Evolutionary conservation across 2,113 vertebrate species (phyloP), one percentile per base, ranked within the genome.

Genomic region (Struthidea cinerea): DNA sequence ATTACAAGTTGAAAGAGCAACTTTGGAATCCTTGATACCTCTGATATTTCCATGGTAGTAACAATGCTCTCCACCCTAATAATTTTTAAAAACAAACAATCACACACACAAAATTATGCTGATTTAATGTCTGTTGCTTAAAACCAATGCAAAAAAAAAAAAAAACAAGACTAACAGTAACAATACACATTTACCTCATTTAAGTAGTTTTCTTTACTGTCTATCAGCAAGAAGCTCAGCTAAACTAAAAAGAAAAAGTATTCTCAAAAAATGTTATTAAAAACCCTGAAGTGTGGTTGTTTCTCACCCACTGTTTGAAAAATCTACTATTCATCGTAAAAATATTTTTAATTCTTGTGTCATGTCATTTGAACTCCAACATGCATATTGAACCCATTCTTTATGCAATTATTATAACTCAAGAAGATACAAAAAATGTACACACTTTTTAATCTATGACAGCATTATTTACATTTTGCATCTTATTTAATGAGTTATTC

Each of bases 11-110:
- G 99, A 99, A 96, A 99, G 96, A 84, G 99, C 99, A 83, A 97
- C 99, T 74, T 83, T 98, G 90, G 99, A 99, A 76, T 98, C 93
- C 73, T 98, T 95, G 77, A 98, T 96, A 33, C 98, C 98, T 98
- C 99, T 98, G 98, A 99, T 98, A 96, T 97, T 98, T 69, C 99
- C 99, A 8, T 99, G 99, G 95, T 99, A 99, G 96, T 99, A 99
- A 95, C 99, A 99, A 96, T 99, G 99, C 69, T 99, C 99, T 94
- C 99, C 99, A 24, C 99, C 99, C 99, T 99, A 79, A 65, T 65
- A 86, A 35, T 46, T 73, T 94, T 84, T 94, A 94, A 96, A 94
- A 96, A 93, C 95, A 64, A 74, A 26, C 35, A 63, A 22, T 49
- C 16, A 81, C 47, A 92, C 37, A 68, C 8, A 44, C 9, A 75